Evolutionary conservation across 30 jellyfish, hydroid and myxozoan species (phyloP).

Genomic region (Aurelia sp.): DNA sequence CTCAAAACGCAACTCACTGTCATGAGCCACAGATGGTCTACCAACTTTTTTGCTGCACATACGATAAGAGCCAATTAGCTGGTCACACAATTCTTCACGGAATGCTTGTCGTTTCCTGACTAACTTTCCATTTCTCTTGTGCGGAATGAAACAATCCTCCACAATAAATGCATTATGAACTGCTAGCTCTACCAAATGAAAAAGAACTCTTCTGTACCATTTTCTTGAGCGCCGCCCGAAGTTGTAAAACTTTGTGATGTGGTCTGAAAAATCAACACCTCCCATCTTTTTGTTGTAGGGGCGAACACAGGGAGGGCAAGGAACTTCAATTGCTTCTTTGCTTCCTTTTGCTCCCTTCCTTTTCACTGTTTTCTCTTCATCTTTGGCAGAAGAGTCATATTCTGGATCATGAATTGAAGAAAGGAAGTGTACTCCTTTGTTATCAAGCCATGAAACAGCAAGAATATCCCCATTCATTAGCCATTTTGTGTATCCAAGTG

Average conservation of each 20-base stretch:
- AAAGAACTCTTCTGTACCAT: slow-evolving; percentile 5
- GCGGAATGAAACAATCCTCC: not conserved
- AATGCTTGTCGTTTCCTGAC: slow-evolving; percentile 13
- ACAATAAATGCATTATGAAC: slow-evolving; percentile 19
- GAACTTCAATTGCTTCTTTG: too few relatives aligned
- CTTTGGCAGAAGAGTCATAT: too few relatives aligned
- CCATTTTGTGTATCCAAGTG: not conserved
- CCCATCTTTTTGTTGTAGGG: too few relatives aligned
- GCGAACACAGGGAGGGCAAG: too few relatives aligned
- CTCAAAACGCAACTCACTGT: slow-evolving; percentile 18
- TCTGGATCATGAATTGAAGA: slow-evolving; percentile 9
- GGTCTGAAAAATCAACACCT: too few relatives aligned
- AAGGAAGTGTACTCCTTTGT: slow-evolving; percentile 17
- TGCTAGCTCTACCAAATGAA: slow-evolving; percentile 15
- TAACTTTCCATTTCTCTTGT: not conserved
- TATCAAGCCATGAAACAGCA: slow-evolving; percentile 5
- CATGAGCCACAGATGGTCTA: slow-evolving; percentile 6
- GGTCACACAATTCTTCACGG: slow-evolving; percentile 21
- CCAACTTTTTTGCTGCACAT: slow-evolving; percentile 1
- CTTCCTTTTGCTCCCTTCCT: too few relatives aligned
- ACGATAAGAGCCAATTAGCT: slow-evolving; percentile 11
- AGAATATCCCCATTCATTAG: slow-evolving; percentile 13
- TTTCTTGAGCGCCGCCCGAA: too few relatives aligned
- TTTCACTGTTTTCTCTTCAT: too few relatives aligned
- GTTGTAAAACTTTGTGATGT: too few relatives aligned